Evolutionary conservation across 2,797 vertebrate genomes (phyloP), one percentile per base, ranked within the genome.

Genomic region (Channallabes apus): DNA sequence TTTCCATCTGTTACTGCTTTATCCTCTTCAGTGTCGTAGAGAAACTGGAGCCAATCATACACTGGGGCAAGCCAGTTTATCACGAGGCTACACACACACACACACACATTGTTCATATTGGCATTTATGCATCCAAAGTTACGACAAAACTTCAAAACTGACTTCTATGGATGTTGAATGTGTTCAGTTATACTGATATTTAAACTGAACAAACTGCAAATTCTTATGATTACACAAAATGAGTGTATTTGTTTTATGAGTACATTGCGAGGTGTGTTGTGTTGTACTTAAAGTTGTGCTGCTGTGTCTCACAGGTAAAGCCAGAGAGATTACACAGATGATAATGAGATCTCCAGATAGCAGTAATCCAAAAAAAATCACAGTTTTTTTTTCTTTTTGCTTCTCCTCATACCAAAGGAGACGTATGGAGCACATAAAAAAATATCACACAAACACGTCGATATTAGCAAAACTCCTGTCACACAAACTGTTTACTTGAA

Each of bases 291-390:
- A 78, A 29, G 24, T 64, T 68, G 14, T 61, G 24, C 6, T 65
- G 73, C 54, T 69, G 9, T 68, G 64, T 41, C 32, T 80, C 77
- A 72, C 58, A 85, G 77, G 68, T 64, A 59, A 67, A 77, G 73
- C 4, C 67, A 80, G 3, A n/a, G 17, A 51, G 51, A 58, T 84
- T 69, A 80, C 35, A 22, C 69, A 35, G 65, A 85, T 69, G 84
- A 80, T 80, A 73, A 85, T 54, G 58, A 80, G 41, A 64, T 80
- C 67, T 80, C 77, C 27, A 51, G 58, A 73, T 58, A 80, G n/a
- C 68, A 80, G 38, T 72, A 46, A 80, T 72, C 17, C 27, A 80
- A n/a, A 59, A 32, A 12, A 56, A 8, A 15, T 38, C 29, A 14
- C 0, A 2, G 2, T 58, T 8, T 3, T 8, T 24, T 65, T 32